These are phyloP conservation scores for Bicyclus anynana DNA, from an alignment of 1,140 invertebrate species.

Conservation along the genomic window DNA sequence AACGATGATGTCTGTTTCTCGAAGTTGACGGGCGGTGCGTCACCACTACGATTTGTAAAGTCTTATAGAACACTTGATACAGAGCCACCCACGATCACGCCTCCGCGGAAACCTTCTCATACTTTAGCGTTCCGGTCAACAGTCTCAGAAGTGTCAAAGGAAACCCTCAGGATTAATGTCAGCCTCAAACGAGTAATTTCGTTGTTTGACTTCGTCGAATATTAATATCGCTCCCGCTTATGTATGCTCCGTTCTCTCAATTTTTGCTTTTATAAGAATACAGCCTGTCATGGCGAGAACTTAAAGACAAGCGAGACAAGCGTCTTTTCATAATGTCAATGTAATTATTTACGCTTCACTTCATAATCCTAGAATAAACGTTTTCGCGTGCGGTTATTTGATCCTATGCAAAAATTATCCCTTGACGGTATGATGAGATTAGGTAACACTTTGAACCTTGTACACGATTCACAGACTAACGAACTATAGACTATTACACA, in stretches of 20 bases:
- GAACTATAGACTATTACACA: too few relatives aligned
- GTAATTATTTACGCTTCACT: constrained; percentile 10
- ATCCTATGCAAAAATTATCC: constrained; percentile 10
- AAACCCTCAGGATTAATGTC: background rate
- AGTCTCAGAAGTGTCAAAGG: background rate
- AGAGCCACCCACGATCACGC: constrained; percentile 54
- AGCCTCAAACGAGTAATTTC: background rate
- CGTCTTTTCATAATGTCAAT: constrained; percentile 7
- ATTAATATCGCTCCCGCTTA: constrained; percentile 1
- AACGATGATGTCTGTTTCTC: constrained; percentile 32
- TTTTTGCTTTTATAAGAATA: background rate
- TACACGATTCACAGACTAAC: too few relatives aligned
- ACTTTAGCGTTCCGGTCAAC: background rate
- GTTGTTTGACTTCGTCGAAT: background rate
- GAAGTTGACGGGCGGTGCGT: constrained; percentile 42
- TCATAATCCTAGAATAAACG: constrained; percentile 7
- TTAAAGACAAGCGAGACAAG: background rate
- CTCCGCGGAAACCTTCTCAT: constrained; percentile 26
- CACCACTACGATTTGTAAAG: constrained; percentile 36
- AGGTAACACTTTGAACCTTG: background rate
- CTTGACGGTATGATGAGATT: constrained; percentile 2
- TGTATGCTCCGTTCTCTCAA: background rate
- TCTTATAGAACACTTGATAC: constrained; percentile 49
- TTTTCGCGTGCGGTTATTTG: constrained; percentile 3
- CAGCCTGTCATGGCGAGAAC: constrained; percentile 1